These are phyloP conservation scores for Chaetorhynchus papuensis DNA, from an alignment of 2,113 vertebrate genomes.

Conservation along the genomic window DNA sequence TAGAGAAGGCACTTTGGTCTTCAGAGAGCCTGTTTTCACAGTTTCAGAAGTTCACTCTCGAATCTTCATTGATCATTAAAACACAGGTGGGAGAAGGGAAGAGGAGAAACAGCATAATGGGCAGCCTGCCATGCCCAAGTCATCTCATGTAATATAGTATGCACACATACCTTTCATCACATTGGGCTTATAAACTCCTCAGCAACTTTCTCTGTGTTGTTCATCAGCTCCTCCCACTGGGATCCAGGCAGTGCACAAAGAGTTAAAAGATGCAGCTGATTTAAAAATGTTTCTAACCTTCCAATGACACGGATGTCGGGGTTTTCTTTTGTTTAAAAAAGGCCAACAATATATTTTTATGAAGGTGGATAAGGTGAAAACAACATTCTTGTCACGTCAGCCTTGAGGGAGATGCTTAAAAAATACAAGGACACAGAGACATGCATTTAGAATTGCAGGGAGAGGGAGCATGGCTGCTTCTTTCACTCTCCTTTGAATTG, in stretches of 20 bases:
- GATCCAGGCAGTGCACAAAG: neutral
- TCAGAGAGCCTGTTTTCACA: neutral
- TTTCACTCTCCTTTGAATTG: conserved; percentile 29
- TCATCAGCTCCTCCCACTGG: neutral
- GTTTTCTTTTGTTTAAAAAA: neutral
- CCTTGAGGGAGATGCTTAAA: neutral
- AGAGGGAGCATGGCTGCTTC: neutral
- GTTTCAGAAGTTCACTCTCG: neutral
- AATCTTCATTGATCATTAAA: neutral
- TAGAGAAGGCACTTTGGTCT: neutral
- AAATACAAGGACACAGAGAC: neutral
- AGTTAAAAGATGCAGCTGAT: conserved; percentile 13
- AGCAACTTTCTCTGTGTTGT: neutral
- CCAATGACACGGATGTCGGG: neutral
- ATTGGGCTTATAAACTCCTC: neutral
- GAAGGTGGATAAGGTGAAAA: neutral
- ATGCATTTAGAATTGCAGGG: neutral
- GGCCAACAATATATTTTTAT: neutral
- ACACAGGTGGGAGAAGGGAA: neutral
- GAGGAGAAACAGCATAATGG: neutral
- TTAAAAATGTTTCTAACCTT: neutral
- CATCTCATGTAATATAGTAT: neutral
- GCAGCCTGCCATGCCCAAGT: neutral
- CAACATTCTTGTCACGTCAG: neutral
- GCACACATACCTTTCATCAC: neutral